Conservation (phyloP, 1,140 invertebrate genomes). For the Sycophaga agraensis region DNA sequence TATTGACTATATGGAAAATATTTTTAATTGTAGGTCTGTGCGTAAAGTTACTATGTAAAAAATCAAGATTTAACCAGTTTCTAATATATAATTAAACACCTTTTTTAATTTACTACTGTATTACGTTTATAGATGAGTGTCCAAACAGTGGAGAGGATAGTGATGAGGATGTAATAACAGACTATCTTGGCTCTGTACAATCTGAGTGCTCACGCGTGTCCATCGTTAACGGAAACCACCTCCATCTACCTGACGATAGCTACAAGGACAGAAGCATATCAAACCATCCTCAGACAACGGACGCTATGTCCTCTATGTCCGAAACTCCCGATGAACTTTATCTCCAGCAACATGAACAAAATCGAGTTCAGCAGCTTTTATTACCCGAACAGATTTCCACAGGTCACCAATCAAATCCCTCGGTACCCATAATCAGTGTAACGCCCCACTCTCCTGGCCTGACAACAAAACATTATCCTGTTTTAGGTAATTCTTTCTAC, state of each 20-base stretch:
- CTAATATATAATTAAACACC: no score
- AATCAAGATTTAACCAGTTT: no score
- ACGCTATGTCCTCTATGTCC: slow-evolving; percentile 44
- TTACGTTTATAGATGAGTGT: slow-evolving; percentile 57
- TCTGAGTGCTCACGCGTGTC: slow-evolving; percentile 14
- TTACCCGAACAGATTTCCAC: background rate
- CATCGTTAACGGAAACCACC: slow-evolving; percentile 17
- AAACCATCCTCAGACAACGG: background rate
- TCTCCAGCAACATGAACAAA: slow-evolving; percentile 36
- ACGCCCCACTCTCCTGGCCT: slow-evolving; percentile 78
- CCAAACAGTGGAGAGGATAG: slow-evolving; percentile 65
- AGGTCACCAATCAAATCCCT: slow-evolving; percentile 48
- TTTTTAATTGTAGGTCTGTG: no score
- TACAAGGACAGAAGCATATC: slow-evolving; percentile 50
- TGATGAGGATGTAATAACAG: slow-evolving; percentile 70
- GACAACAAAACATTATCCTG: slow-evolving; percentile 64
- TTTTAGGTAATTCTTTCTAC: slow-evolving; percentile 64
- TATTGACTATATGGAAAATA: no score
- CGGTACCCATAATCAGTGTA: slow-evolving; percentile 81
- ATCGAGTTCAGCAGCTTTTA: slow-evolving; percentile 34
- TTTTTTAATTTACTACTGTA: no score
- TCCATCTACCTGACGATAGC: slow-evolving; percentile 32
- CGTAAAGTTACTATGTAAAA: no score
- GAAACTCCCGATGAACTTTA: slow-evolving; percentile 39
- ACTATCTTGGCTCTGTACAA: slow-evolving; percentile 53